Percentiles rank a stretch among this genome's conserved stretches.
phyloP scores from a whole-genome alignment of 2,888 invertebrate genomes.

The Euphydryas editha region DNA sequence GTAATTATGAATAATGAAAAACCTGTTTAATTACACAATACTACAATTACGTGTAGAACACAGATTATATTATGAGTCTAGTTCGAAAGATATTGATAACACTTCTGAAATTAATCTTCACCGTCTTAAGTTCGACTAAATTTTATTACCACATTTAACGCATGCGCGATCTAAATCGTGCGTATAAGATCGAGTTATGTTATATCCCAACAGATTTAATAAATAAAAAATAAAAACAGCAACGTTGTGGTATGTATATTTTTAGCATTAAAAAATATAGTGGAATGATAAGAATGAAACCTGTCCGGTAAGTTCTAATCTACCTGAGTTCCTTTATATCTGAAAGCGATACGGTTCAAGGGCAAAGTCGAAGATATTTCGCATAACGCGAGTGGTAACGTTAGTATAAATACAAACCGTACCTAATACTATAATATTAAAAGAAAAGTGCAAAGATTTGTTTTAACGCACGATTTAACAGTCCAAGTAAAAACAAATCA shows the following conservation, averaged over 20 bases:
- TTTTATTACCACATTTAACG: not conserved
- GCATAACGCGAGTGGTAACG: not conserved
- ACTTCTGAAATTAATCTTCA: no score
- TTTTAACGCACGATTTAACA: no score
- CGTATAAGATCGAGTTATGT: not conserved
- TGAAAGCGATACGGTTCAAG: slow-evolving; percentile 35
- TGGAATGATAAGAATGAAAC: slow-evolving; percentile 33
- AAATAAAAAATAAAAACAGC: not conserved
- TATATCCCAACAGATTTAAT: not conserved
- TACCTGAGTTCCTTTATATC: slow-evolving; percentile 38
- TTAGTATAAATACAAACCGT: no score
- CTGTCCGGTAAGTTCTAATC: slow-evolving; percentile 38
- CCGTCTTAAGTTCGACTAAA: not conserved
- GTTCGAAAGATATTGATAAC: no score
- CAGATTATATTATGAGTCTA: no score
- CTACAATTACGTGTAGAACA: no score
- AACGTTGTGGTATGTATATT: not conserved
- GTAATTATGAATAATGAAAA: no score
- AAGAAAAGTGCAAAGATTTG: no score
- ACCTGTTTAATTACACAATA: no score
- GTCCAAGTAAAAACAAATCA: no score
- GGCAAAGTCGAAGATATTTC: slow-evolving; percentile 24
- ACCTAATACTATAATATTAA: not conserved
- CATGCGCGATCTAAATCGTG: not conserved
- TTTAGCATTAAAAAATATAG: slow-evolving; percentile 16